A percentile compares a stretch with the other conserved stretches of the same genome.
Conservation (phyloP, 2,888 invertebrate genomes). For the Sphecodes monilicornis region DNA sequence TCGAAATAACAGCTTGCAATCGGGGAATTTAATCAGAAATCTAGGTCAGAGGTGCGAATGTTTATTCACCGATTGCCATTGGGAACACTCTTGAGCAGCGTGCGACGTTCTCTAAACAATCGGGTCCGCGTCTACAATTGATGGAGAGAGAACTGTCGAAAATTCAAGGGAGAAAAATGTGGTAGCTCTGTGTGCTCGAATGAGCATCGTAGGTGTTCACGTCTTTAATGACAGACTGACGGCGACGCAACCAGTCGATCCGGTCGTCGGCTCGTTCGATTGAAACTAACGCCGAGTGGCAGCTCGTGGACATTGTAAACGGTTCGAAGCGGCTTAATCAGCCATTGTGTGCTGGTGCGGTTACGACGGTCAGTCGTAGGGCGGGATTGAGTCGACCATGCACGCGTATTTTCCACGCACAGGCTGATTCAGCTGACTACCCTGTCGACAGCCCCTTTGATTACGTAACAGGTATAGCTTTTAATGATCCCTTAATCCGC, state of each 20-base stretch:
- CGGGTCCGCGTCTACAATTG: not conserved
- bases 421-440: constrained; percentile 51
- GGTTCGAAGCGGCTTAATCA: constrained; percentile 81
- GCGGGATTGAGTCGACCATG: constrained; percentile 56
- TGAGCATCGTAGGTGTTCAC: constrained; percentile 31
- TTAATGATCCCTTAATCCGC: constrained; percentile 36
- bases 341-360: constrained; percentile 74
- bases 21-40: not conserved
- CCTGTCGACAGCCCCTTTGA: constrained; percentile 49
- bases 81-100: not conserved
- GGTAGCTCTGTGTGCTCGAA: not conserved
- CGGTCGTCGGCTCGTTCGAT: constrained; percentile 71
- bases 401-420: constrained; percentile 50
- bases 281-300: constrained; percentile 72
- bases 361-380: constrained; percentile 60
- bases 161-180: not conserved
- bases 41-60: not conserved
- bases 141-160: not conserved
- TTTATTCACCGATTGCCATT: not conserved
- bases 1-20: not conserved
- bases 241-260: constrained; percentile 47
- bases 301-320: constrained; percentile 76
- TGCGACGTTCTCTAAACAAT: not conserved
- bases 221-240: constrained; percentile 27
- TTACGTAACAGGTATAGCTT: constrained; percentile 54